Conservation (phyloP, 1,140 invertebrate species). For the Acromyrmex echinatior region DNA sequence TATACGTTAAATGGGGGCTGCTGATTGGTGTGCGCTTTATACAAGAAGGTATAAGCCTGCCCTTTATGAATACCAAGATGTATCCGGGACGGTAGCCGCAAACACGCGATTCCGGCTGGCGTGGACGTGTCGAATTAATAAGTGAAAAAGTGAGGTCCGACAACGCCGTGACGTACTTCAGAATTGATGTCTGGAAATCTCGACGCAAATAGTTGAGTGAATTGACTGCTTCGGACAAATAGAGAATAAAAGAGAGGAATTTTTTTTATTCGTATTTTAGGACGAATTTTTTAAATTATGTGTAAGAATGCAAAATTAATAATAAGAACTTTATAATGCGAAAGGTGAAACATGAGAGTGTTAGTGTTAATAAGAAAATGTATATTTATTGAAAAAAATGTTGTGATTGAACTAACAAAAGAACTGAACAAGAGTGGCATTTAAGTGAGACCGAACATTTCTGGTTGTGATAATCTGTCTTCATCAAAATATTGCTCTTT, state of each 20-base stretch:
- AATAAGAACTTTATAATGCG: neutral
- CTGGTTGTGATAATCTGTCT: too few relatives aligned
- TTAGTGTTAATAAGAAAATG: neutral
- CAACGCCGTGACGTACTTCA: constrained; percentile 39
- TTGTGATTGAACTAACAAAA: too few relatives aligned
- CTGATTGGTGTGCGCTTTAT: constrained; percentile 32
- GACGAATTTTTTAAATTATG: neutral
- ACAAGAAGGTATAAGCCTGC: constrained; percentile 70
- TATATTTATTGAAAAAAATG: neutral
- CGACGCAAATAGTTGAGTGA: constrained; percentile 23
- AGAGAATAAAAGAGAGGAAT: neutral
- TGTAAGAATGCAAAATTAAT: neutral
- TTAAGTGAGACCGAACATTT: too few relatives aligned
- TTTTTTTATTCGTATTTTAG: neutral
- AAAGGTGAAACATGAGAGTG: neutral
- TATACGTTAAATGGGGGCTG: constrained; percentile 24
- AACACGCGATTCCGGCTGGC: constrained; percentile 80
- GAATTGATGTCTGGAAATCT: constrained; percentile 56
- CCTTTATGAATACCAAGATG: constrained; percentile 84
- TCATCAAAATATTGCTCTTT: too few relatives aligned
- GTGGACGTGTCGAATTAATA: constrained; percentile 74
- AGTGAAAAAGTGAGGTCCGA: constrained; percentile 56
- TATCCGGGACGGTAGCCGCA: constrained; percentile 61
- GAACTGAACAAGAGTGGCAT: too few relatives aligned
- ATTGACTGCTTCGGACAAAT: constrained; percentile 15